Conservation (phyloP, 2,888 invertebrate species). For the Chrysolina haemoptera region DNA sequence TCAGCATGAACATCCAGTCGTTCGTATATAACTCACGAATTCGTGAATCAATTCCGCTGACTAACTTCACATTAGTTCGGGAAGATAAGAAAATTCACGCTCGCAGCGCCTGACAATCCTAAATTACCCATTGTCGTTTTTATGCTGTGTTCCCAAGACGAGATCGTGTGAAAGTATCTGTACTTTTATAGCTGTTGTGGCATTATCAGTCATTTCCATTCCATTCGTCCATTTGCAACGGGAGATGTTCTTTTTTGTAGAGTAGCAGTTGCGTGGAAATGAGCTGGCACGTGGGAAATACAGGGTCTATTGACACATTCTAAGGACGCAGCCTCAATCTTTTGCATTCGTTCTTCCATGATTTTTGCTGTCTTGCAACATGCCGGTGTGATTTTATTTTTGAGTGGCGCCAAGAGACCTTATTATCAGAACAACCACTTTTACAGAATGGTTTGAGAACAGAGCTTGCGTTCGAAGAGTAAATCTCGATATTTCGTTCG, state of each 20-base stretch:
- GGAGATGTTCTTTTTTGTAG: neutral
- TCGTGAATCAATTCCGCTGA: neutral
- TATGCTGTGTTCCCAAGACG: neutral
- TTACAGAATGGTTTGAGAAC: too few relatives aligned
- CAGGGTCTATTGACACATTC: too few relatives aligned
- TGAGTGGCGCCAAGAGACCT: too few relatives aligned
- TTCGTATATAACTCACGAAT: neutral
- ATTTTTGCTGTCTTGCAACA: too few relatives aligned
- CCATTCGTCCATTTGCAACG: neutral
- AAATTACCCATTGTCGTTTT: slow-evolving; percentile 6
- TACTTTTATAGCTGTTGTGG: slow-evolving; percentile 2
- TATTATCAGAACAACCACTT: too few relatives aligned
- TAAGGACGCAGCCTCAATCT: too few relatives aligned
- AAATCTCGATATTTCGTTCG: too few relatives aligned
- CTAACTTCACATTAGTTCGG: neutral
- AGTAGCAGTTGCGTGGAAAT: neutral
- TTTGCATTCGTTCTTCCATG: too few relatives aligned
- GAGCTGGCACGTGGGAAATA: neutral
- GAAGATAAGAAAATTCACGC: neutral
- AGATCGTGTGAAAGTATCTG: neutral
- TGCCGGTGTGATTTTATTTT: too few relatives aligned
- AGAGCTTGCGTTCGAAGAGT: too few relatives aligned
- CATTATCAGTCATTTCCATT: slow-evolving; percentile 14
- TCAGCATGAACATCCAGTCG: too few relatives aligned
- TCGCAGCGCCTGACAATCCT: neutral